Evolutionary conservation across 2,113 vertebrate species (phyloP).

Genomic region (Phylloscopus trochiloides): DNA sequence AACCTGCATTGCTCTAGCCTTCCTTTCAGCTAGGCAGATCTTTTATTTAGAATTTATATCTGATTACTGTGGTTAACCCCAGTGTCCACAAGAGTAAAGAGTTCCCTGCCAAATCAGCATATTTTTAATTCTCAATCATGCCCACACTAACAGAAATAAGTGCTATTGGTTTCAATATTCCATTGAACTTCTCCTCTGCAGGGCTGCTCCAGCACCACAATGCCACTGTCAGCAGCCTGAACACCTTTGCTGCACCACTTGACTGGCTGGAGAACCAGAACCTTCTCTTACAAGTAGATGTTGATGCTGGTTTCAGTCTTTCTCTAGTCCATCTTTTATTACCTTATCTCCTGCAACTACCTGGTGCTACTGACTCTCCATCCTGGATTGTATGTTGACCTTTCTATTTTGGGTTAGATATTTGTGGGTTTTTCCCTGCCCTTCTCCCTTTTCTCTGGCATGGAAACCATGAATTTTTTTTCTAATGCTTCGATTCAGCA

Average conservation of each 20-base stretch:
- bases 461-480: neutral
- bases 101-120: neutral
- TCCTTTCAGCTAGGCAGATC: neutral
- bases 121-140: neutral
- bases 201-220: neutral
- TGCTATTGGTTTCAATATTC: neutral
- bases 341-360: neutral
- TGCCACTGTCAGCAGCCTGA: neutral
- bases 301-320: neutral
- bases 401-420: neutral
- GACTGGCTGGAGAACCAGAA: neutral
- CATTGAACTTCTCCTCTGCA: neutral
- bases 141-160: neutral
- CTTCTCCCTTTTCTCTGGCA: neutral
- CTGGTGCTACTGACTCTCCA: neutral
- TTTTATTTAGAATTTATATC: neutral
- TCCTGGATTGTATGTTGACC: neutral
- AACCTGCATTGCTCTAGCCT: neutral
- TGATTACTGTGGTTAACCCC: neutral
- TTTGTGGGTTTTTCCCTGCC: neutral
- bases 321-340: neutral
- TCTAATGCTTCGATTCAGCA: neutral
- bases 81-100: neutral
- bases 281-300: neutral
- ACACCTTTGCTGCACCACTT: neutral